Conservation (phyloP, 2,797 vertebrate genomes). For the Cynodonichthys magdalenae region DNA sequence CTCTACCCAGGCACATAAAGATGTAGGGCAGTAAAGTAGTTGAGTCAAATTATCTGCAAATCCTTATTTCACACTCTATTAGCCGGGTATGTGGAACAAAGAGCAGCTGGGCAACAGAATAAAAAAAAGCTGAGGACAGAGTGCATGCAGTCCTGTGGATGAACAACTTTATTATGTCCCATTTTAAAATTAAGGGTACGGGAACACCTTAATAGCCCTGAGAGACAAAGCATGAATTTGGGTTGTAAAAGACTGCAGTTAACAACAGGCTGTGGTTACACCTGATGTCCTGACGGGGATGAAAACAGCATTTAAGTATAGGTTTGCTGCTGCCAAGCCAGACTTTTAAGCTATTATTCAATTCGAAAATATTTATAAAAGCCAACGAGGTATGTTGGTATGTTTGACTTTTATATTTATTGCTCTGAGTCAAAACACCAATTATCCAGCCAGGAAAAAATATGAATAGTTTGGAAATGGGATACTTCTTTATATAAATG, state of each 20-base stretch:
- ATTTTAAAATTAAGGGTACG: constrained; percentile 58
- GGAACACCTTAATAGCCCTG: constrained; percentile 34
- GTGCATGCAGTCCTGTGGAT: constrained; percentile 45
- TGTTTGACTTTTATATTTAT: not conserved
- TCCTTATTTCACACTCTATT: constrained; percentile 47
- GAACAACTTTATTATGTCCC: constrained; percentile 66
- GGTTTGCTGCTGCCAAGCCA: constrained; percentile 10
- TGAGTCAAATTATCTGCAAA: constrained; percentile 57
- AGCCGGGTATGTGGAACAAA: constrained; percentile 44
- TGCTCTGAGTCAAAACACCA: not conserved
- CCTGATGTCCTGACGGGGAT: constrained; percentile 26
- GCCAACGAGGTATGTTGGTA: not conserved
- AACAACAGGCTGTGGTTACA: constrained; percentile 35
- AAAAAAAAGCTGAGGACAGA: constrained; percentile 45
- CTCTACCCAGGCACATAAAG: constrained; percentile 48
- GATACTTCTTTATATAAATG: not conserved
- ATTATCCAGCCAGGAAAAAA: not conserved
- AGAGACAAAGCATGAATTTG: constrained; percentile 17
- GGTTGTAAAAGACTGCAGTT: constrained; percentile 35
- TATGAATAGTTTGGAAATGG: not conserved
- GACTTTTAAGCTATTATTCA: not conserved
- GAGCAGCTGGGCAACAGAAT: constrained; percentile 67
- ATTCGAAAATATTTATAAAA: constrained; percentile 16
- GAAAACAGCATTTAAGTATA: constrained; percentile 20
- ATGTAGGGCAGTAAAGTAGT: constrained; percentile 44